A percentile compares a stretch with the other conserved stretches of the same genome.
Evolutionary conservation across 2,888 invertebrate genomes (phyloP).

Genomic region (Lasioglossum morio): DNA sequence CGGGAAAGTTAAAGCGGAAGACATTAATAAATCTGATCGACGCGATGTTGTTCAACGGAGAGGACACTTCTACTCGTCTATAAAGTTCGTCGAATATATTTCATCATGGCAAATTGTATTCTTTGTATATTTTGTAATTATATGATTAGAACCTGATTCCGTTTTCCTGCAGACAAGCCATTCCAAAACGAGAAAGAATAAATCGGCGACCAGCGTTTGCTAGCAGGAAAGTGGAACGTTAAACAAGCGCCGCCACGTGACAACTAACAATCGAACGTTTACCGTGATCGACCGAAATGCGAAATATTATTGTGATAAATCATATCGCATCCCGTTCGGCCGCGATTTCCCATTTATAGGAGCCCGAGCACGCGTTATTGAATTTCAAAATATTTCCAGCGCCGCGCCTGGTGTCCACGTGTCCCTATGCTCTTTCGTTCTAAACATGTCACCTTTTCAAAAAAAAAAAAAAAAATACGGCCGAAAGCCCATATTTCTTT

Average conservation of each 20-base stretch:
- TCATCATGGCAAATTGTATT: background rate
- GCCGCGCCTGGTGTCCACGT: background rate
- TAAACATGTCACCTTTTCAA: constrained; percentile 15
- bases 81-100: background rate
- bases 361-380: constrained; percentile 9
- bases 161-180: background rate
- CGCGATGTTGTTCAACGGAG: background rate
- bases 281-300: constrained; percentile 35
- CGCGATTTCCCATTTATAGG: constrained; percentile 25
- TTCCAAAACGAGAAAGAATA: background rate
- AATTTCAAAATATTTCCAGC: constrained; percentile 36
- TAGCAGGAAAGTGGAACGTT: constrained; percentile 3
- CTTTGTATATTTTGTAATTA: no score
- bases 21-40: constrained; percentile 13
- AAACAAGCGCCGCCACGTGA: constrained; percentile 31
- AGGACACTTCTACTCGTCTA: background rate
- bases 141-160: no score
- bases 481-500: constrained; percentile 7
- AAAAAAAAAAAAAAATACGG: background rate
- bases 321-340: constrained; percentile 17
- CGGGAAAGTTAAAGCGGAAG: constrained; percentile 4
- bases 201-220: background rate
- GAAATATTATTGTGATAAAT: constrained; percentile 47
- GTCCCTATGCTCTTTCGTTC: background rate
- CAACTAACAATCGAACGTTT: constrained; percentile 36